These are phyloP conservation scores for Suillia variegata DNA, from an alignment of 2,888 invertebrate genomes.

Conservation along the genomic window DNA sequence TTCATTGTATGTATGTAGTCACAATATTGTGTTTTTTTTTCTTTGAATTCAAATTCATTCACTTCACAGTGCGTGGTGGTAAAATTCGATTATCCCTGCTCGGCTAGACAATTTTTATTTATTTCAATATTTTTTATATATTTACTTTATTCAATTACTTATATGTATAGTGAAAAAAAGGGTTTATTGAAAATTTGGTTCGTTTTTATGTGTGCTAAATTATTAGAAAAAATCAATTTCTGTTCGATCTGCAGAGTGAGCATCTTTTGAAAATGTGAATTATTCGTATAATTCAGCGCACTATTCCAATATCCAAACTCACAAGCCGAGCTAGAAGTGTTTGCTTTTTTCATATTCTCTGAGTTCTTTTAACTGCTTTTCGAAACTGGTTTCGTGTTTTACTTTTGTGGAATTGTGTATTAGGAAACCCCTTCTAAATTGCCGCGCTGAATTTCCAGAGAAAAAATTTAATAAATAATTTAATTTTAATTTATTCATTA, in stretches of 20 bases:
- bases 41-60: not conserved
- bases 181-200: not conserved
- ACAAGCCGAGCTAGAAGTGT: no score
- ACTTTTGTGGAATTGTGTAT: conserved; percentile 3
- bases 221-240: no score
- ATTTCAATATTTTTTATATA: not conserved
- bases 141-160: not conserved
- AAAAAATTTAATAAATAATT: not conserved
- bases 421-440: conserved; percentile 22
- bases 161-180: not conserved
- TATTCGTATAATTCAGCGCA: no score
- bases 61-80: not conserved
- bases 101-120: not conserved
- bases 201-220: no score
- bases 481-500: conserved; percentile 40
- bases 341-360: no score
- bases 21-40: no score
- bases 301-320: no score
- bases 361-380: no score
- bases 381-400: conserved; percentile 15
- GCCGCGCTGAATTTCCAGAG: conserved; percentile 18
- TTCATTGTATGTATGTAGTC: no score
- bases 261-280: no score
- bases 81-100: not conserved
- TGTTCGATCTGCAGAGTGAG: no score